These are phyloP conservation scores for Callospermophilus lateralis DNA, from an alignment of 2,113 vertebrate species.

Conservation along the genomic window DNA sequence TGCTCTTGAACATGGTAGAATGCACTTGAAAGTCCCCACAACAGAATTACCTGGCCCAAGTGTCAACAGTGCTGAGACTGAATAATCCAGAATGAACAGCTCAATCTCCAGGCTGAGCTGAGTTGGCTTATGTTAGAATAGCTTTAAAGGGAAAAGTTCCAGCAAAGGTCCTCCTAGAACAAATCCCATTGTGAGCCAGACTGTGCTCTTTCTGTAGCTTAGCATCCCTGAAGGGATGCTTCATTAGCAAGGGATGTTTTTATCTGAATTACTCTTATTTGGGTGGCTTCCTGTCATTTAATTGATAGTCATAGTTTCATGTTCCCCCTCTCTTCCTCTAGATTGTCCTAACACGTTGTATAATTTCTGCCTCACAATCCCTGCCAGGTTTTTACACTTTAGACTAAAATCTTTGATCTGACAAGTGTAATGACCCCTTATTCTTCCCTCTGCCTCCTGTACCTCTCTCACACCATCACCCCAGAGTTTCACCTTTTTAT, in stretches of 20 bases:
- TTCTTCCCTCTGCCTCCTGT: not conserved
- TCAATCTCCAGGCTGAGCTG: fast-evolving
- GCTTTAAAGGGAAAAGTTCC: not conserved
- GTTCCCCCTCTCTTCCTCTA: too few relatives aligned
- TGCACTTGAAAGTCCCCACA: too few relatives aligned
- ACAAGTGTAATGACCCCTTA: not conserved
- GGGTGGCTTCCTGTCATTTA: not conserved
- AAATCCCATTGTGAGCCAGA: not conserved
- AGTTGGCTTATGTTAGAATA: fast-evolving
- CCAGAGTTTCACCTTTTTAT: not conserved
- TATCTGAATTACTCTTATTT: not conserved
- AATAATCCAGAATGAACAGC: not conserved
- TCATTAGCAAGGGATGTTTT: not conserved
- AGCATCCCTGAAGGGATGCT: not conserved
- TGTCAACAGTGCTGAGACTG: not conserved
- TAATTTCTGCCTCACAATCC: not conserved
- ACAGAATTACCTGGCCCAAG: not conserved
- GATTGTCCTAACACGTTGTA: not conserved
- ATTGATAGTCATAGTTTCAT: not conserved
- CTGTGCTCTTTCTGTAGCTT: not conserved
- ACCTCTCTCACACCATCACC: fast-evolving
- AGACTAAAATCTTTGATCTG: not conserved
- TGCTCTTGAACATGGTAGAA: too few relatives aligned
- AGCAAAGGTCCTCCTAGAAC: too few relatives aligned
- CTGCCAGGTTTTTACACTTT: not conserved